Conservation (phyloP, 2,888 invertebrate species). For the Taphrorychus bicolor region DNA sequence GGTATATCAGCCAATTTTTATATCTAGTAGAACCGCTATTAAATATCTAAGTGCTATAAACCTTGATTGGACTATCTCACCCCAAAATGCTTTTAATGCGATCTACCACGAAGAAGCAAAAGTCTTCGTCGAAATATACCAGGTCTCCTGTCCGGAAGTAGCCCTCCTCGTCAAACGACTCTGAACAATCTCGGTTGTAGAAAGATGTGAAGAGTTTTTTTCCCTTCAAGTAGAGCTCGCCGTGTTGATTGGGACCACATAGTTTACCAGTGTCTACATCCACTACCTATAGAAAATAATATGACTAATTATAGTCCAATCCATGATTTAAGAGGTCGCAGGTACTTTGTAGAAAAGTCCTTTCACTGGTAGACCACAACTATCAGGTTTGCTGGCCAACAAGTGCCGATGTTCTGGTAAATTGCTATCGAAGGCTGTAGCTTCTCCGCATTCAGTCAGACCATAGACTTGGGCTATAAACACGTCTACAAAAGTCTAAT, state of each 20-base stretch:
- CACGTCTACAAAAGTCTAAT: too few relatives aligned
- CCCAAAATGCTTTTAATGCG: constrained; percentile 14
- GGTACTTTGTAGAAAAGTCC: constrained; percentile 24
- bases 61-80: not conserved
- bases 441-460: constrained; percentile 25
- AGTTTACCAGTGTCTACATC: constrained; percentile 17
- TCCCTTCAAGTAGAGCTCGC: constrained; percentile 13
- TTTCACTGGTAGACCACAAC: constrained; percentile 14
- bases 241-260: constrained; percentile 8
- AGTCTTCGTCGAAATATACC: constrained; percentile 22
- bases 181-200: constrained; percentile 11
- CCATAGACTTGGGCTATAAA: constrained; percentile 10
- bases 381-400: not conserved
- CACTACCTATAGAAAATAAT: constrained; percentile 13
- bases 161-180: constrained; percentile 20
- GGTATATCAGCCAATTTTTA: constrained; percentile 25
- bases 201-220: constrained; percentile 7
- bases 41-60: too few relatives aligned
- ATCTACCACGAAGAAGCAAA: constrained; percentile 23
- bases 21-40: too few relatives aligned
- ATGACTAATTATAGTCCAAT: too few relatives aligned
- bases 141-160: constrained; percentile 26
- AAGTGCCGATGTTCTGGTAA: not conserved
- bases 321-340: too few relatives aligned
- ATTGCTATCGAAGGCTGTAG: not conserved